Evolutionary conservation across 2,113 vertebrate species (phyloP).

Genomic region (Tragelaphus strepsiceros): DNA sequence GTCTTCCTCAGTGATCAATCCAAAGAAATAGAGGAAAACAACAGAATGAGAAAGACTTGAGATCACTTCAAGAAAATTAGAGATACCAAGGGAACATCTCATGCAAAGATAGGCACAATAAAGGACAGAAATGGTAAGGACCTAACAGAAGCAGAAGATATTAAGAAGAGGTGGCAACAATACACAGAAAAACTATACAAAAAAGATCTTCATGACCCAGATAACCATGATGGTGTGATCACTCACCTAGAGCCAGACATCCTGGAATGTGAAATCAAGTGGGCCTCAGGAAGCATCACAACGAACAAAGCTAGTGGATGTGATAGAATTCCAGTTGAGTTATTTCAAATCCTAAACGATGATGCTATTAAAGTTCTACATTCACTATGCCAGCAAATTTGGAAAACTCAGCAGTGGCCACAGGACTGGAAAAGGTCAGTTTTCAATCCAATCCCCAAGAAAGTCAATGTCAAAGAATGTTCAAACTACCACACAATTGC

Average conservation of each 20-base stretch:
- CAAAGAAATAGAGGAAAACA: background rate
- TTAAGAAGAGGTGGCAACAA: background rate
- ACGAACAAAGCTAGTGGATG: background rate
- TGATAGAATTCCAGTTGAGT: background rate
- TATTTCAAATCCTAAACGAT: background rate
- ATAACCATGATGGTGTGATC: background rate
- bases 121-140: background rate
- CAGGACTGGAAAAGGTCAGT: background rate
- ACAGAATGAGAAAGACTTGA: background rate
- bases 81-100: background rate
- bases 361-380: background rate
- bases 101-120: background rate
- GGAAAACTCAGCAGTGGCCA: background rate
- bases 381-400: background rate
- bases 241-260: background rate
- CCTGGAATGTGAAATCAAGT: background rate
- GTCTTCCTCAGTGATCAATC: background rate
- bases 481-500: background rate
- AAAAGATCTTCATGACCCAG: background rate
- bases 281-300: background rate
- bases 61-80: background rate
- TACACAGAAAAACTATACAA: background rate
- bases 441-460: background rate
- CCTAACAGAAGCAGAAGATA: background rate
- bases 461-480: background rate